phyloP scores from a whole-genome alignment of 2,888 invertebrate genomes.

The Oscheius sp. region DNA sequence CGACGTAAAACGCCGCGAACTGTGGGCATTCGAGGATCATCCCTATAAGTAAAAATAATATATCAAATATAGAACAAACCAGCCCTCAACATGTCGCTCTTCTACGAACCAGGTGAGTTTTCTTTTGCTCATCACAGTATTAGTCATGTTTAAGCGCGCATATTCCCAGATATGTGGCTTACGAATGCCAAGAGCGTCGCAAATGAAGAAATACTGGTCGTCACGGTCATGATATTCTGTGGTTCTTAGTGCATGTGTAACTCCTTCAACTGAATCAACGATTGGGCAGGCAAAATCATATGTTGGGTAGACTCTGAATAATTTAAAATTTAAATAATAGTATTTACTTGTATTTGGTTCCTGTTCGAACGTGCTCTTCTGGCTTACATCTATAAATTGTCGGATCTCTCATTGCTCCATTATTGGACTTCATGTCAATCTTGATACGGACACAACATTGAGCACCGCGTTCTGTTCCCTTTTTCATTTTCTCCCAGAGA shows the following conservation, averaged over 20 bases:
- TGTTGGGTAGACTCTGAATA: constrained; percentile 90
- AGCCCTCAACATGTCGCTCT: constrained; percentile 91
- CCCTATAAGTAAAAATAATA: constrained; percentile 18
- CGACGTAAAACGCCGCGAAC: constrained; percentile 92
- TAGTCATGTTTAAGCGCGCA: constrained; percentile 91
- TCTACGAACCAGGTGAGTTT: constrained; percentile 98
- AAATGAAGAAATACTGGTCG: constrained; percentile 95
- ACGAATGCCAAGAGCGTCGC: constrained; percentile 81
- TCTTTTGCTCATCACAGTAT: constrained; percentile 95
- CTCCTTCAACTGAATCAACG: constrained; percentile 94
- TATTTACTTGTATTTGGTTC: constrained; percentile 87
- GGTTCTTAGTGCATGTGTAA: constrained; percentile 95
- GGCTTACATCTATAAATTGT: constrained; percentile 94
- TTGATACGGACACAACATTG: constrained; percentile 94
- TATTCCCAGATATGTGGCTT: constrained; percentile 96
- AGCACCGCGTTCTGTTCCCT: constrained; percentile 82
- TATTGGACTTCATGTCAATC: constrained; percentile 93
- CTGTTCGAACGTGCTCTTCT: constrained; percentile 91
- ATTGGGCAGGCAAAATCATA: constrained; percentile 99
- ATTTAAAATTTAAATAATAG: background rate
- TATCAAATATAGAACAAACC: constrained; percentile 74
- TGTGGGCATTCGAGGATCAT: constrained; percentile 79
- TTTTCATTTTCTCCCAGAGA: constrained; percentile 94
- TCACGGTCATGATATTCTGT: constrained; percentile 97
- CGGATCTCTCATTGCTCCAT: constrained; percentile 96